Evolutionary conservation across 2,888 invertebrate species (phyloP), one percentile per base, ranked within the genome.

Genomic region (Sphecodes monilicornis): DNA sequence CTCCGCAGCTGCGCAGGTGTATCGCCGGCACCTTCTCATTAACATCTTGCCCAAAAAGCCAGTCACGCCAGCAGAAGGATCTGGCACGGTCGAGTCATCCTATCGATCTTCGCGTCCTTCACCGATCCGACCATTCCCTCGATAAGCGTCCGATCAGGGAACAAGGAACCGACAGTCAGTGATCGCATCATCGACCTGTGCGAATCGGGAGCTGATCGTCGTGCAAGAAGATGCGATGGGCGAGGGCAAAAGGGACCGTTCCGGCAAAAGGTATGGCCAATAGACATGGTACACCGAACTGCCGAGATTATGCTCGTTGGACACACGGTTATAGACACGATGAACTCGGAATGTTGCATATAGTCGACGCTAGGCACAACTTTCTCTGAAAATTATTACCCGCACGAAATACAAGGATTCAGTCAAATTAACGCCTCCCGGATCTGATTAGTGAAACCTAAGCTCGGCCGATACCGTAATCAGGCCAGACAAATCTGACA

Each of bases 151-250:
- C 39, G 41, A 22, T 60, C 57, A 39, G 57, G n/a, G 57, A 18
- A 74, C 29, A 26, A 32, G 29, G 18, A 32, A 29, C 29, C 32
- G 29, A 39, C 8, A 46, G n/a, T 43, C 41, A 70, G 43, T 39
- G 43, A 70, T 70, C 66, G 26, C 22, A 69, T 22, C 32, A 66
- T 64, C 43, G 36, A n/a, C 57, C 50, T 70, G 78, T 22, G 71
- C 43, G 60, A 66, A 57, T 46, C 50, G 75, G 70, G 75, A 81
- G 68, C 36, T 77, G 82, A 83, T 79, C 83, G 78, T 72, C 83
- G 84, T 82, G 85, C 87, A 89, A 84, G 87, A 93, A 87, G 91
- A 94, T 94, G 94, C 94, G 85, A 94, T 94, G 94, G 94, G 93
- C 80, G 94, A 94, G 86, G 92, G 93, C 80, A 93, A 91, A 89